Conservation (phyloP, 2,113 vertebrate genomes). For the Jacana jacana region DNA sequence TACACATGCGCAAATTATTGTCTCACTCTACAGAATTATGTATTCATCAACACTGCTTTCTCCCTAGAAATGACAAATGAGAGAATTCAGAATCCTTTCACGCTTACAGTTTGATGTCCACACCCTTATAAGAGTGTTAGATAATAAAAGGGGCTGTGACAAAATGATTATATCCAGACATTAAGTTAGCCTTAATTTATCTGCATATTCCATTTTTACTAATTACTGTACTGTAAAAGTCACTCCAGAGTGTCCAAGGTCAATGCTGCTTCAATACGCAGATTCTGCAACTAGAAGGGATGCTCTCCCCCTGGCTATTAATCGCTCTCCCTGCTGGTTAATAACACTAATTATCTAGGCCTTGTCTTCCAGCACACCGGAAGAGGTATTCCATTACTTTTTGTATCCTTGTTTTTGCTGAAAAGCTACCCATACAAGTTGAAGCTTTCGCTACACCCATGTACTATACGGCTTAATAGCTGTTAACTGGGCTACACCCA, state of each 20-base stretch:
- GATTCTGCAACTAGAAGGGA: background rate
- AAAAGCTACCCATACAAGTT: background rate
- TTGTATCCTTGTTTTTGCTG: background rate
- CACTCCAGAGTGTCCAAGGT: background rate
- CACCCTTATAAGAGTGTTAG: background rate
- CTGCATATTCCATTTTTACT: background rate
- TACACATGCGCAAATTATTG: background rate
- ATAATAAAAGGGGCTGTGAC: background rate
- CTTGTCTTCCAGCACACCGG: background rate
- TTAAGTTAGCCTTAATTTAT: background rate
- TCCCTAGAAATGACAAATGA: background rate
- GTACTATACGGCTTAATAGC: background rate
- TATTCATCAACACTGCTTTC: background rate
- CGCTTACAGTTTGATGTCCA: background rate
- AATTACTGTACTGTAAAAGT: background rate
- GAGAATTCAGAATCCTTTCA: background rate
- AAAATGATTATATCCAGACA: background rate
- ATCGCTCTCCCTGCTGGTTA: background rate
- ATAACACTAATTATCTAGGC: background rate
- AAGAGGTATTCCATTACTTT: background rate
- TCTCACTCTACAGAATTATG: background rate
- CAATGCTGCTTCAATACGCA: background rate
- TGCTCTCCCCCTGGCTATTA: background rate
- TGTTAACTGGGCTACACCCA: background rate
- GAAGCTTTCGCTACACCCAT: background rate